Conservation (phyloP, 1,140 invertebrate genomes). For the Coboldia fuscipes region DNA sequence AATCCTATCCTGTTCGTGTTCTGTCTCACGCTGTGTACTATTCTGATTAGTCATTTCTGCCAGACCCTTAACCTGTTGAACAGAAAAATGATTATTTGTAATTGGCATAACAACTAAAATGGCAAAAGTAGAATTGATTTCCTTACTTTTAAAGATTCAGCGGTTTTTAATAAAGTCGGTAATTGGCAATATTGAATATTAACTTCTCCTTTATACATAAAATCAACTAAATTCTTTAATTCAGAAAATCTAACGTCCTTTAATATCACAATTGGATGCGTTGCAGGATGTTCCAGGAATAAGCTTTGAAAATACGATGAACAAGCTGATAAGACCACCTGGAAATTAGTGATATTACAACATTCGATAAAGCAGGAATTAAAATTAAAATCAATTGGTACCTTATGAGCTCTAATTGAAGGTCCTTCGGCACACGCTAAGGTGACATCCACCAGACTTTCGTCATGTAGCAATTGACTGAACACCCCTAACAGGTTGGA, state of each 20-base stretch:
- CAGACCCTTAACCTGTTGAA: slow-evolving; percentile 52
- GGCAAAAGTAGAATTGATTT: not conserved
- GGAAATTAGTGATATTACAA: slow-evolving; percentile 2
- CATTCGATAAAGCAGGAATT: not conserved
- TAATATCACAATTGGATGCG: slow-evolving; percentile 81
- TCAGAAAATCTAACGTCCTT: slow-evolving; percentile 81
- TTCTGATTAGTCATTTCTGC: slow-evolving; percentile 75
- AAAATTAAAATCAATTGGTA: slow-evolving; percentile 9
- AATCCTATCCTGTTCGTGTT: slow-evolving; percentile 19
- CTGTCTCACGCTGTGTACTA: slow-evolving; percentile 24
- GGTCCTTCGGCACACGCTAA: slow-evolving; percentile 83
- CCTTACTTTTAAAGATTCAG: slow-evolving; percentile 69
- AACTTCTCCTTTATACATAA: slow-evolving; percentile 92
- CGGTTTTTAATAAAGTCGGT: slow-evolving; percentile 74
- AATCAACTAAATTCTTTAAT: slow-evolving; percentile 76
- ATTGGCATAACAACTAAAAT: not conserved
- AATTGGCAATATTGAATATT: slow-evolving; percentile 85
- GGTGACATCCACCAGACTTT: slow-evolving; percentile 86
- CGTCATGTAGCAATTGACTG: slow-evolving; percentile 82
- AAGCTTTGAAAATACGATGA: slow-evolving; percentile 84
- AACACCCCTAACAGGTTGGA: slow-evolving; percentile 85
- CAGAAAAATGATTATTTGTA: slow-evolving; percentile 1
- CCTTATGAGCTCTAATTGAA: slow-evolving; percentile 83
- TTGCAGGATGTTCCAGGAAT: slow-evolving; percentile 71
- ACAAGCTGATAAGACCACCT: slow-evolving; percentile 80